Evolutionary conservation across 2,888 invertebrate genomes (phyloP).

Genomic region (Erpobdella octoculata): DNA sequence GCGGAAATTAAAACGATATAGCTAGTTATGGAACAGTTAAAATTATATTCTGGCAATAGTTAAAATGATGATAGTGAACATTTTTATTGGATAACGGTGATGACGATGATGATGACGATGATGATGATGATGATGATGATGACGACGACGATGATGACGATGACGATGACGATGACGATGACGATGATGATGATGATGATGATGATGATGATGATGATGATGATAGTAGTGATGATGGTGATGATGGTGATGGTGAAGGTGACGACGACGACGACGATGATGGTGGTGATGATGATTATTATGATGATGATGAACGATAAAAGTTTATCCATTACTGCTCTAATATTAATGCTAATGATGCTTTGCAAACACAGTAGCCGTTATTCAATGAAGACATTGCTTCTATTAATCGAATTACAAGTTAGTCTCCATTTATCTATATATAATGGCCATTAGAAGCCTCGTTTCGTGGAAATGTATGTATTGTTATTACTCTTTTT

Average conservation of each 20-base stretch:
- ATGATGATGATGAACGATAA: neutral
- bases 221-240: neutral
- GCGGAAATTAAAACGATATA: too few species aligned
- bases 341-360: neutral
- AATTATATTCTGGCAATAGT: too few species aligned
- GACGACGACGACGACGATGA: neutral
- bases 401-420: too few species aligned
- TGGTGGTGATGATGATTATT: neutral
- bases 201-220: constrained; percentile 8
- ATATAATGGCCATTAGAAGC: too few species aligned
- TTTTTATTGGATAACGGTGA: too few species aligned
- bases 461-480: too few species aligned
- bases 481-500: too few species aligned
- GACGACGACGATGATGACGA: neutral
- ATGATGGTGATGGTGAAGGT: neutral
- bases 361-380: too few species aligned
- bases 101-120: neutral
- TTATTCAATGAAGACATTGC: too few species aligned
- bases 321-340: neutral
- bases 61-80: too few species aligned
- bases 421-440: too few species aligned
- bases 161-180: constrained; percentile 13
- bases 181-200: neutral
- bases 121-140: neutral
- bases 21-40: too few species aligned